Percentiles rank a stretch among this genome's conserved stretches.
phyloP scores from a whole-genome alignment of 2,888 invertebrate species.

The Ectemnius continuus region DNA sequence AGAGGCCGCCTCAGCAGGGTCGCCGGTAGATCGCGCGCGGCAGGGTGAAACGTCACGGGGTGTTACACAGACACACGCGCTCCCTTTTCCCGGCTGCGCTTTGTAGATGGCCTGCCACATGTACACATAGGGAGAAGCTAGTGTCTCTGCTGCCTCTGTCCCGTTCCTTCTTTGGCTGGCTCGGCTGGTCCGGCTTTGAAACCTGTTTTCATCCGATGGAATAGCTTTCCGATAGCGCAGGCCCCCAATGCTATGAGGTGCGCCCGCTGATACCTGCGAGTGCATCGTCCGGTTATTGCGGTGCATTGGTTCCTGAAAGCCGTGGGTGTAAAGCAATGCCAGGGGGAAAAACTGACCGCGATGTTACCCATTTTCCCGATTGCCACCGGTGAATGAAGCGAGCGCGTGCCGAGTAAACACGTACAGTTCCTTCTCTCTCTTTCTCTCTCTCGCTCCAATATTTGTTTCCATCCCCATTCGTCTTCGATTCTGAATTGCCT shows the following conservation, averaged over 20 bases:
- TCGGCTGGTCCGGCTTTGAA: constrained; percentile 32
- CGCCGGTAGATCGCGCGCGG: background rate
- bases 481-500: background rate
- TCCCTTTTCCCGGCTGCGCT: constrained; percentile 54
- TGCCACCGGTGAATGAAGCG: constrained; percentile 30
- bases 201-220: constrained; percentile 50
- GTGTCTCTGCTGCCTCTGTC: constrained; percentile 23
- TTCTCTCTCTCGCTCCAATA: too few species aligned
- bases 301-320: constrained; percentile 51
- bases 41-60: constrained; percentile 57
- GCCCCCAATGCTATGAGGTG: constrained; percentile 37
- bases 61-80: constrained; percentile 53
- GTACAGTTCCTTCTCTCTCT: too few species aligned
- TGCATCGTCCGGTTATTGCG: constrained; percentile 49
- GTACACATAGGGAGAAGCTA: background rate
- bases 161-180: constrained; percentile 9
- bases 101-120: constrained; percentile 27
- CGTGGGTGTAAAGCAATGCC: constrained; percentile 15
- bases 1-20: constrained; percentile 30
- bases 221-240: constrained; percentile 52
- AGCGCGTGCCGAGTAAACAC: constrained; percentile 22
- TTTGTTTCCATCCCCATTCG: background rate
- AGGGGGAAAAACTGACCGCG: background rate
- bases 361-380: constrained; percentile 45
- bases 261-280: constrained; percentile 6